These are phyloP conservation scores for Theretra japonica DNA, from an alignment of 2,888 invertebrate species.

Conservation along the genomic window DNA sequence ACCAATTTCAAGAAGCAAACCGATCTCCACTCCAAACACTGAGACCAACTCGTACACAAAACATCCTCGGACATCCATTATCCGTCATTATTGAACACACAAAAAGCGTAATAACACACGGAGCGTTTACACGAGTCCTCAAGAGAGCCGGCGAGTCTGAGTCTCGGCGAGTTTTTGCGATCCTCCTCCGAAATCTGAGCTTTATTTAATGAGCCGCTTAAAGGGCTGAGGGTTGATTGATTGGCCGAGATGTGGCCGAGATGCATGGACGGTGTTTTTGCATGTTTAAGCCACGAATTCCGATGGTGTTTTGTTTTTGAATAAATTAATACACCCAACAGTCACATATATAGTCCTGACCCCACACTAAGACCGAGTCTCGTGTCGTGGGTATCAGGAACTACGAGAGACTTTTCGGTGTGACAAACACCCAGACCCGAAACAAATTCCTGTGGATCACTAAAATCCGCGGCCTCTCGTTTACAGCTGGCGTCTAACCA, in stretches of 20 bases:
- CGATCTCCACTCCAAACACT: neutral
- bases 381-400: too few species aligned
- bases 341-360: too few species aligned
- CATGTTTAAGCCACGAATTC: neutral
- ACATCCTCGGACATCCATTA: neutral
- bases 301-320: neutral
- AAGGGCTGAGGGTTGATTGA: conserved; percentile 15
- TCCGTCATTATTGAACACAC: conserved; percentile 14
- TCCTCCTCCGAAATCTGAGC: neutral
- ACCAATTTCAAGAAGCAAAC: neutral
- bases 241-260: neutral
- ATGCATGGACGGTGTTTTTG: conserved; percentile 1
- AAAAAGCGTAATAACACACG: conserved; percentile 23
- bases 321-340: too few species aligned
- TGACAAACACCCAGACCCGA: too few species aligned
- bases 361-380: too few species aligned
- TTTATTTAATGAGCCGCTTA: conserved; percentile 22
- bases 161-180: neutral
- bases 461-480: too few species aligned
- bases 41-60: neutral
- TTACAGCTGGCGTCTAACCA: too few species aligned
- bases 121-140: conserved; percentile 5
- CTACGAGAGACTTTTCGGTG: too few species aligned
- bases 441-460: too few species aligned
- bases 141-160: neutral